A percentile compares a stretch with the other conserved stretches of the same genome.
phyloP scores from a whole-genome alignment of 2,888 invertebrate species.

The Pachycephus smyrnensis region DNA sequence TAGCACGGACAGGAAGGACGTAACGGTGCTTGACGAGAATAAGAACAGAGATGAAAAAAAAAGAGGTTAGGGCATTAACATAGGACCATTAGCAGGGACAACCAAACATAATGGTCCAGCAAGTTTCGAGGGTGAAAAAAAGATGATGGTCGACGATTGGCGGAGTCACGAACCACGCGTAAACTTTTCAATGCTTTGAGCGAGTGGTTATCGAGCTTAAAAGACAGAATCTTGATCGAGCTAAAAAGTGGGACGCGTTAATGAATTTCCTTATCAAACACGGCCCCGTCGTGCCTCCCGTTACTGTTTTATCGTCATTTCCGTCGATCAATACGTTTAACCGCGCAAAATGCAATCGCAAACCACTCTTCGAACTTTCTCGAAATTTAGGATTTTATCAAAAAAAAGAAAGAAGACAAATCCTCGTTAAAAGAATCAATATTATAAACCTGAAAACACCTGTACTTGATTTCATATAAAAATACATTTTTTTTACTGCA shows the following conservation, averaged over 20 bases:
- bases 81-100: background rate
- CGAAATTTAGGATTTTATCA: too few relatives aligned
- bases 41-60: background rate
- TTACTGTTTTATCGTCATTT: conserved; percentile 37
- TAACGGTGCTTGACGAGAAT: background rate
- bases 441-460: too few relatives aligned
- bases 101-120: background rate
- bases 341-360: background rate
- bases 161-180: background rate
- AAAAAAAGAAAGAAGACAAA: too few relatives aligned
- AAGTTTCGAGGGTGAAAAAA: background rate
- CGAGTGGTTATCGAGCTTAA: background rate
- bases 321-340: conserved; percentile 12
- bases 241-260: conserved; percentile 56
- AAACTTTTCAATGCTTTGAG: background rate
- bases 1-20: background rate
- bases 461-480: too few relatives aligned
- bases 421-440: too few relatives aligned
- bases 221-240: background rate
- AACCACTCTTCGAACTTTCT: background rate
- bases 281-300: conserved; percentile 29
- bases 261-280: conserved; percentile 61
- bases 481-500: too few relatives aligned
- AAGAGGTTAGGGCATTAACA: background rate
- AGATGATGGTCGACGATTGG: background rate